Evolutionary conservation across 2,888 invertebrate genomes (phyloP), one percentile per base, ranked within the genome.

Genomic region (Lottia scabra): DNA sequence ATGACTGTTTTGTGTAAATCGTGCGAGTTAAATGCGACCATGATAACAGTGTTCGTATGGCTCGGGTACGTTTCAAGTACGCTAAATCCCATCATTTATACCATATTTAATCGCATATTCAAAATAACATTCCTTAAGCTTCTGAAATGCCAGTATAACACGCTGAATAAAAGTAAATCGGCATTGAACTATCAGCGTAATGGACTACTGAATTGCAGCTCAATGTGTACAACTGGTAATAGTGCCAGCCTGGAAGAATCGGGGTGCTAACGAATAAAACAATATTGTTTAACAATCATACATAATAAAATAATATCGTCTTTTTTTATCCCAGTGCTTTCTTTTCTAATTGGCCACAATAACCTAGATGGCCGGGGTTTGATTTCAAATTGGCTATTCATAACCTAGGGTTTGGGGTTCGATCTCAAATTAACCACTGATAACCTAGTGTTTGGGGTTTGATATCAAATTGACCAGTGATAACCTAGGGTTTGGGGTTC

Each of bases 1-100:
- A 78, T 85, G 72, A 83, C 81, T 30, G 84, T 79, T 1, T 92
- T 94, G 78, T 96, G 96, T 85, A 95, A 95, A 84, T 92, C 92
- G 56, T 91, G 93, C 72, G 93, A 95, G 68, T 92, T 94, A 69
- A 94, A 90, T 30, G 87, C 87, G 4, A 80, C 81, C 6, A 76
- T 89, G 10, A 81, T 88, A 68, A 85, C 87, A n/a, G 83, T 82
- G 19, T 88, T 86, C 72, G 85, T 88, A 64, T 89, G 89, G 89
- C 77, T 89, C 5, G 89, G 89, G 4, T 89, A 87, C 75, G 81
- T 86, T 8, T 88, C 88, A 6, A 88, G 88, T 73, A 88, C 86
- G 0, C 80, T 89, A 27, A 89, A 89, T 77, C 89, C 89, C n/a
- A 88, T 89, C 70, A 88, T 89, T 65, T 89, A 89, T 80, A 89